phyloP scores from a whole-genome alignment of 2,888 invertebrate genomes.

The Eupelmus urozonus region DNA sequence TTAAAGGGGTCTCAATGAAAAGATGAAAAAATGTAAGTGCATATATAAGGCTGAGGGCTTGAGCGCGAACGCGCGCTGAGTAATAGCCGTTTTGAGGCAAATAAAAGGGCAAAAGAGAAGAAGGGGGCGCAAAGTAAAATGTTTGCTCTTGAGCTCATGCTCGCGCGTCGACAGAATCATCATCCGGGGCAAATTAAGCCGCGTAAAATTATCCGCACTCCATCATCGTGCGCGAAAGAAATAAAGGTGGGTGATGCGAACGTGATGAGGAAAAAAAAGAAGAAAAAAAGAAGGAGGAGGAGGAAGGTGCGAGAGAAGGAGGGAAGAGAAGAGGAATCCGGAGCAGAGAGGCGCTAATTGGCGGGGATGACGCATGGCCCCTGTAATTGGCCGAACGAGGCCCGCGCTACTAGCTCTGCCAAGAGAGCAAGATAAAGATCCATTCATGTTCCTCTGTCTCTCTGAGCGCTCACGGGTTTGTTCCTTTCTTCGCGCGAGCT shows the following conservation, averaged over 20 bases:
- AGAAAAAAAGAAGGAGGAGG: conserved; percentile 39
- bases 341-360: conserved; percentile 71
- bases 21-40: not conserved
- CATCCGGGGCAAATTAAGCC: conserved; percentile 41
- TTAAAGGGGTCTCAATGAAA: no score
- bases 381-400: conserved; percentile 75
- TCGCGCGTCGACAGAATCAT: conserved; percentile 28
- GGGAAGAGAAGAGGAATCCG: conserved; percentile 54
- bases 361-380: conserved; percentile 75
- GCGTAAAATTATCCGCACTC: conserved; percentile 72
- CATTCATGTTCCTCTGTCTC: not conserved
- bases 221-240: conserved; percentile 60
- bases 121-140: conserved; percentile 6
- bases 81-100: not conserved
- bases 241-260: not conserved
- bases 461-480: not conserved
- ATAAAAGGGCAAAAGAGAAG: not conserved
- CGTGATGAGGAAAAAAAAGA: conserved; percentile 36
- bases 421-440: not conserved
- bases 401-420: not conserved
- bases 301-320: not conserved
- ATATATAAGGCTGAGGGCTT: not conserved
- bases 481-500: not conserved
- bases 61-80: not conserved
- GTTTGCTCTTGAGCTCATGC: not conserved